Evolutionary conservation across 1,140 invertebrate species (phyloP), one percentile per base, ranked within the genome.

Genomic region (Drosophila kohkoa): DNA sequence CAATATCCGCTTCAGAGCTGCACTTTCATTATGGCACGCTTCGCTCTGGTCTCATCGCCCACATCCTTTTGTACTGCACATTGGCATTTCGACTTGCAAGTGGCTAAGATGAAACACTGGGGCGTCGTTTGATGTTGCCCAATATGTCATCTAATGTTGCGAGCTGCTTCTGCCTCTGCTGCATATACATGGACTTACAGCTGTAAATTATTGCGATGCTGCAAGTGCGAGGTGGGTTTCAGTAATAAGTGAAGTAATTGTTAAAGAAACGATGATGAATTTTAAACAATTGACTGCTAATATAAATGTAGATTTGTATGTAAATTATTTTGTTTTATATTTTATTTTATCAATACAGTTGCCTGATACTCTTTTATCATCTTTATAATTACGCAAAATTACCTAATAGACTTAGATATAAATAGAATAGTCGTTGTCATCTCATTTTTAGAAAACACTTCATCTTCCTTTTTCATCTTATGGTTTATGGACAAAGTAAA

Each of bases 131-230:
- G 63, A 63, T 81, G 59, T 74, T 77, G 59, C 63, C 77, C 79
- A 77, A 73, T 81, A 75, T 70, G 69, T 82, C 77, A 81, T 74
- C 79, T 70, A 54, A 69, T 68, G 58, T 48, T 75, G 51, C 68
- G 77, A 72, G 72, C 72, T 38, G 67, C 78, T 28, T 11, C 20
- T 25, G 20, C 20, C 20, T 25, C 20, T 25, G 10, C 25, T 25
- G 20, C 25, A 13, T 30, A 51, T 5, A 11, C 4, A 25, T 28
- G 20, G 6, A 1, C 25, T n/a, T 1, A 1, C 49, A 13, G 28
- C 49, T 30, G 25, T 52, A 52, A 30, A 52, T 52, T 52, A 25
- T 51, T 28, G 10, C 8, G 11, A 3, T 4, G 25, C 49, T 51
- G 13, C 5, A 5, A 16, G 45, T 46, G 49, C 49, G 49, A 52